Evolutionary conservation across 2,113 vertebrate genomes (phyloP).

Genomic region (Dermatemys mawii): DNA sequence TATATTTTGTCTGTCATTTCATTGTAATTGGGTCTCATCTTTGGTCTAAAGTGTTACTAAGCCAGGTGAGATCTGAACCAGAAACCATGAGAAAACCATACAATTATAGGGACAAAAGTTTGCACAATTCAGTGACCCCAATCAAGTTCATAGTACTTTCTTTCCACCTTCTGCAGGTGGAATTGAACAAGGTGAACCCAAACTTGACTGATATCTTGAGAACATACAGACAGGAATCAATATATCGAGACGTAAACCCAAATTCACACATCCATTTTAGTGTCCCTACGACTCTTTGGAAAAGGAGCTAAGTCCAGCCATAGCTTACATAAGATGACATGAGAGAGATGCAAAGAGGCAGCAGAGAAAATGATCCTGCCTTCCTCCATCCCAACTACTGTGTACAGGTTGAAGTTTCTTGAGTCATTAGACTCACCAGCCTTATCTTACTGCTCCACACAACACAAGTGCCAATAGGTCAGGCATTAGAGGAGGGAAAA

Average conservation of each 20-base stretch:
- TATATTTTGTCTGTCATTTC: background rate
- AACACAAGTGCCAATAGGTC: background rate
- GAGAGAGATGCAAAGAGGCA: background rate
- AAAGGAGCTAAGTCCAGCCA: background rate
- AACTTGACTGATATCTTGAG: background rate
- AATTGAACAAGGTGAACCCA: background rate
- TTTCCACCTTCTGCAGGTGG: background rate
- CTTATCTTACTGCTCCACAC: background rate
- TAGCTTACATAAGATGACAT: background rate
- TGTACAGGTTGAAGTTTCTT: rapidly evolving
- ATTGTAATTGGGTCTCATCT: background rate
- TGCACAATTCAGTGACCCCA: background rate
- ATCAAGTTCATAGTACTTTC: background rate
- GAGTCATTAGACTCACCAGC: background rate
- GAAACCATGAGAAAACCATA: background rate
- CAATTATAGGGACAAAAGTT: background rate
- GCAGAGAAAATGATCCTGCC: background rate
- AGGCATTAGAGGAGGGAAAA: background rate
- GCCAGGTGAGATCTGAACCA: constrained; percentile 2
- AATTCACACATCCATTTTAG: background rate
- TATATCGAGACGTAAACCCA: background rate
- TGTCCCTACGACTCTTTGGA: background rate
- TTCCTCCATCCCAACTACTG: background rate
- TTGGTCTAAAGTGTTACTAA: constrained; percentile 31
- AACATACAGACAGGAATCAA: background rate